Base-by-base conservation (phyloP, 1,140 invertebrate species). In the Lucilia sericata region DNA sequence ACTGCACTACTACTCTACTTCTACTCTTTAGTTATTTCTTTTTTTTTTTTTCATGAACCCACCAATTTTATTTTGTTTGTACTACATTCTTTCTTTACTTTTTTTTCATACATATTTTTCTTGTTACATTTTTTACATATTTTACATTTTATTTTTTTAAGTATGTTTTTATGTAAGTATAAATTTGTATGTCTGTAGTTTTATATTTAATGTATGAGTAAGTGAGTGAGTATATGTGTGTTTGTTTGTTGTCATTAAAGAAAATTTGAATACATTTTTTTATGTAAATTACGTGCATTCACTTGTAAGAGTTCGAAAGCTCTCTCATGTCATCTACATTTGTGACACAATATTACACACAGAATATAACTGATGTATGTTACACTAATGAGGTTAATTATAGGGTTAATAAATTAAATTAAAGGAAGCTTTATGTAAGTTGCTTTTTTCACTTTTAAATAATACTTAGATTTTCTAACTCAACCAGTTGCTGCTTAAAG, bases 281-380 rank as follows among this genome's bases (percentile, higher is more conserved):
- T 10, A 70, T 70, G n/a, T 70, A 70, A 70, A 70, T 70, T 70
- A 21, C 21, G 21, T 70, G 19, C n/a, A 70, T 70, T 70, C 65
- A 70, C 65, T 21, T 70, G 65, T 21, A 70, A 70, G 65, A 70
- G 65, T 70, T 70, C 19, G 65, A 70, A 70, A 70, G n/a, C 65
- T 70, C 65, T 70, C 65, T 19, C 21, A 70, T 70, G 65, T 21
- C 65, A 70, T 70, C 65, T 70, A 21, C 65, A 70, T 5, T 70
- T 70, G 65, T 25, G 19, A 70, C 65, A 70, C 7, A 65, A 65
- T 65, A 17, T 49, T 49, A 14, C 49, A 30, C 25, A 30, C 25
- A 30, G 5, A 8, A 42, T 8, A 42, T 8, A 42, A 42, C 42
- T 42, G 10, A 42, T 8, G 7, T 55, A 12, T 55, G 14, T 13